Conservation (phyloP, 1,140 invertebrate genomes). For the Pseudobourletiella spinata region DNA sequence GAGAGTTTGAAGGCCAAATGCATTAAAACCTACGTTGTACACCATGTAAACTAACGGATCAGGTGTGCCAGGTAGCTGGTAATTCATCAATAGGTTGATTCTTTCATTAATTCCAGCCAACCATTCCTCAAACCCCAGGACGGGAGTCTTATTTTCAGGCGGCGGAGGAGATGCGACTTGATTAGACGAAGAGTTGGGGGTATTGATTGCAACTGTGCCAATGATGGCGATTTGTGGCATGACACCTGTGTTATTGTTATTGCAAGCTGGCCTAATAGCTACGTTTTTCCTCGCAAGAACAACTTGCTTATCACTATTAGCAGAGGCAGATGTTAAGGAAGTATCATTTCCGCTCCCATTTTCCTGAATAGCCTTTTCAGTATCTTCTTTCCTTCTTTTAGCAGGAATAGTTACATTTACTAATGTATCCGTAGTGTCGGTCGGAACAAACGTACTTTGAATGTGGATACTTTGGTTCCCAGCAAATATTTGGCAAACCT, state of each 20-base stretch:
- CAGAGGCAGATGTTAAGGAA: neutral
- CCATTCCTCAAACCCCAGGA: constrained; percentile 54
- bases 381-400: constrained; percentile 12
- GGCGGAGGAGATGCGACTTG: neutral
- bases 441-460: neutral
- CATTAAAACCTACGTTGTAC: constrained; percentile 46
- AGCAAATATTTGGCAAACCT: constrained; percentile 31
- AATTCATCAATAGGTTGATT: constrained; percentile 71
- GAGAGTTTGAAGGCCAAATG: neutral
- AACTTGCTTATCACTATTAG: neutral
- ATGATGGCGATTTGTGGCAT: neutral
- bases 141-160: neutral
- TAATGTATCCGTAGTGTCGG: neutral
- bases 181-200: neutral
- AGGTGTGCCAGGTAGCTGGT: constrained; percentile 60
- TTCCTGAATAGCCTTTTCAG: neutral
- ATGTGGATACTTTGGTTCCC: constrained; percentile 16
- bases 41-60: constrained; percentile 62
- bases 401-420: neutral
- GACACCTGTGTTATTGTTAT: neutral
- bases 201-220: neutral
- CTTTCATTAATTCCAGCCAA: constrained; percentile 62
- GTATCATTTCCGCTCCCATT: no score
- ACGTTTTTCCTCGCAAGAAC: neutral
- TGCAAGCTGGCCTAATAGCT: neutral